Percentiles rank a stretch among this genome's conserved stretches.
Evolutionary conservation across 2,113 vertebrate species (phyloP).

Genomic region (Recurvirostra avosetta): DNA sequence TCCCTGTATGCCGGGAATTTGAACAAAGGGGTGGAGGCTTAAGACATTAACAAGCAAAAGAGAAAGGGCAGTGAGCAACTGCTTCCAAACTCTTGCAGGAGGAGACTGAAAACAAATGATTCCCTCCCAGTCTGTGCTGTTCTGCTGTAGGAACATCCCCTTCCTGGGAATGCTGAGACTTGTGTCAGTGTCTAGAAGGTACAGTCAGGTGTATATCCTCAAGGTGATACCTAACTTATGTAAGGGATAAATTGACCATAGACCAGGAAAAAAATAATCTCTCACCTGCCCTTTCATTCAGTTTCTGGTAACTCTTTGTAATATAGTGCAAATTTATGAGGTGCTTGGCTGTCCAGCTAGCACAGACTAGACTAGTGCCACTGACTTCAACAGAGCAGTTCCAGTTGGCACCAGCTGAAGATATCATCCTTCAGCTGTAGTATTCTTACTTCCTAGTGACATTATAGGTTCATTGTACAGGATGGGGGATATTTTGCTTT

Average conservation of each 20-base stretch:
- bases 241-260: not conserved
- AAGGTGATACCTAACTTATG: not conserved
- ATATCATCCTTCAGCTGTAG: not conserved
- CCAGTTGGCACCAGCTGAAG: not conserved
- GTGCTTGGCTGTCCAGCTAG: not conserved
- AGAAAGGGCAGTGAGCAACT: not conserved
- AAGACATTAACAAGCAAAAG: not conserved
- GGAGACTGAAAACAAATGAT: too few relatives aligned
- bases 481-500: not conserved
- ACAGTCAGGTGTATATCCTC: rapidly evolving
- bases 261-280: not conserved
- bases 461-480: not conserved
- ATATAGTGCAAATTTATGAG: not conserved
- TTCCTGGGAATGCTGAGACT: not conserved
- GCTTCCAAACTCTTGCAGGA: not conserved
- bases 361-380: not conserved
- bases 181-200: not conserved
- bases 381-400: not conserved
- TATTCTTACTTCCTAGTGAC: not conserved
- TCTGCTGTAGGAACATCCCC: not conserved
- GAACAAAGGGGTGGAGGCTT: not conserved
- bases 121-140: not conserved
- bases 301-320: not conserved
- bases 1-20: not conserved
- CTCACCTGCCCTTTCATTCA: not conserved